Conservation (phyloP, 2,113 vertebrate genomes). For the Pipra filicauda region DNA sequence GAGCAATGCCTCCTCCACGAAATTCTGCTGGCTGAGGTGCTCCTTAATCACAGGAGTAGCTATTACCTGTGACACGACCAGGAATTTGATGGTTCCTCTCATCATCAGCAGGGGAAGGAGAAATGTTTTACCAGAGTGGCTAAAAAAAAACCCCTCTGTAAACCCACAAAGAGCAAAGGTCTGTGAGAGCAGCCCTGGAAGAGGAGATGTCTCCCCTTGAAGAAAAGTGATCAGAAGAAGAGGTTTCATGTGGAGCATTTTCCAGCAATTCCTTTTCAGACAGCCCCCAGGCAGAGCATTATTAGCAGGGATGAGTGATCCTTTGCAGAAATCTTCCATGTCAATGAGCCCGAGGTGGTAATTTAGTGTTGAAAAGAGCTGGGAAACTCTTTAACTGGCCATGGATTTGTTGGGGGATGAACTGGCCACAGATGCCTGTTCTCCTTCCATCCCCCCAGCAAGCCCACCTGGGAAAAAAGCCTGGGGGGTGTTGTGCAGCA, state of each 20-base stretch:
- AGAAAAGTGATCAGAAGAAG: neutral
- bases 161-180: neutral
- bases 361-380: neutral
- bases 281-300: neutral
- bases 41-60: constrained; percentile 16
- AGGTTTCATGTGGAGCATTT: neutral
- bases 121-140: neutral
- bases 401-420: neutral
- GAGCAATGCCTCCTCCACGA: neutral
- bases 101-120: neutral
- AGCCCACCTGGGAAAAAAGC: too few species aligned
- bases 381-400: neutral
- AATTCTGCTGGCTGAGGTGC: constrained; percentile 13
- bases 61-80: neutral
- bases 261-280: neutral
- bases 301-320: neutral
- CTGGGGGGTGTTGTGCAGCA: neutral
- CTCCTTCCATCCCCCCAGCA: neutral
- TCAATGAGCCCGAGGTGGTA: neutral
- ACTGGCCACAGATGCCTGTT: neutral
- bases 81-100: neutral
- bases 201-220: neutral
- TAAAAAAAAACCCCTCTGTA: neutral
- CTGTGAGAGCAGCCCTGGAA: neutral
- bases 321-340: neutral